Percentiles rank a stretch among this genome's conserved stretches.
These are phyloP conservation scores for Gallinago stenura DNA, from an alignment of 2,797 vertebrate species.

Conservation along the genomic window DNA sequence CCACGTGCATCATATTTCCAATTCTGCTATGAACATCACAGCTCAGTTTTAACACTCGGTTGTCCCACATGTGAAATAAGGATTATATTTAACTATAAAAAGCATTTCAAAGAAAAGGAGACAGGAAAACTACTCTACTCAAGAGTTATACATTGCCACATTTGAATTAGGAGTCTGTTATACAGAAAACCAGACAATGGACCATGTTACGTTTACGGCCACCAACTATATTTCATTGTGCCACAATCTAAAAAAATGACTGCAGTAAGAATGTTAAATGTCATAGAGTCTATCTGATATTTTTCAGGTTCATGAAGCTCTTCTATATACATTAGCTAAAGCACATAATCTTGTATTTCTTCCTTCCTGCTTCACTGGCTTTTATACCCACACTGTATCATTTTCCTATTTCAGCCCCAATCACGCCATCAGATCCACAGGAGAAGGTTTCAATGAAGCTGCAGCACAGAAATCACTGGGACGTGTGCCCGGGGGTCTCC, in stretches of 20 bases:
- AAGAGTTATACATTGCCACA: not conserved
- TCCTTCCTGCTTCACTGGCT: not conserved
- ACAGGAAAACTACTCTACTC: not conserved
- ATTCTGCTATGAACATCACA: not conserved
- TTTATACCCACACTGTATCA: rapidly evolving
- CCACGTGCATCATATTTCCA: rapidly evolving
- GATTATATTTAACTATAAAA: not conserved
- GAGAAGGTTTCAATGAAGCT: not conserved
- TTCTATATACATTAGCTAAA: not conserved
- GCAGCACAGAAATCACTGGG: not conserved
- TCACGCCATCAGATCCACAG: not conserved
- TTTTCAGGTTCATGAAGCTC: not conserved
- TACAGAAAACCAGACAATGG: not conserved
- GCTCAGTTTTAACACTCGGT: not conserved
- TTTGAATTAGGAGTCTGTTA: not conserved
- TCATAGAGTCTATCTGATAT: not conserved
- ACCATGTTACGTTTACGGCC: not conserved
- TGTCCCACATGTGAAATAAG: not conserved
- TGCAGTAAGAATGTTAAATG: not conserved
- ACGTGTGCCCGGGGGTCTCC: not conserved
- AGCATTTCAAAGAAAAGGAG: not conserved
- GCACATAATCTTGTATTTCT: not conserved
- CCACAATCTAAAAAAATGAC: not conserved
- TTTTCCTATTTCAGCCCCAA: not conserved
- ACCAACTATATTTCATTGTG: not conserved